Base-by-base conservation (phyloP, 2,888 invertebrate species). In the Agrenia bidenticulata region DNA sequence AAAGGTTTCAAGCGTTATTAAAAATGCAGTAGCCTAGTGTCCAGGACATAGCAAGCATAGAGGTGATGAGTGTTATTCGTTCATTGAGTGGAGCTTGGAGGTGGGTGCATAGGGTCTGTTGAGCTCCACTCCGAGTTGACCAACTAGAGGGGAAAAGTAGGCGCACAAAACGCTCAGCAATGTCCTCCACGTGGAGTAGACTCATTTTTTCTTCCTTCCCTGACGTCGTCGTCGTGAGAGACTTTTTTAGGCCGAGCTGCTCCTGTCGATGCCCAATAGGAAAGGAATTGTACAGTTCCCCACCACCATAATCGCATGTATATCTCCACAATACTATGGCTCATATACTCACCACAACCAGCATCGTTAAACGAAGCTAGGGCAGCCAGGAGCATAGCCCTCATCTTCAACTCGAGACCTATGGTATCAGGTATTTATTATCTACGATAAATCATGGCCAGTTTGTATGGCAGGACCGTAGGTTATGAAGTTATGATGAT, bases 171-270 rank as follows among this genome's bases (percentile, higher is more conserved):
- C 27, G 4, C 58, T 9, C 21, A 2, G n/a, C 58, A 15, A 2
- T 58, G 64, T 63, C 69, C 66, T 61, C 69, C 69, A 69, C 69
- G 69, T 66, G 69, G 63, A 69, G 67, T 64, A 68, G 63, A 67
- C 63, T 61, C 42, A 63, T 63, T 64, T 68, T 66, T 66, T 65
- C 23, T 23, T 61, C 37, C n/a, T 21, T 54, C 19, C 53, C 23
- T 49, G 23, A 27, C 37, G 26, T 61, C 41, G 56, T 64, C 37
- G 26, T 61, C 41, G 56, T 64, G 55, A 56, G 50, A 58, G 58
- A 69, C 58, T 55, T 69, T 70, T 71, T 70, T 72, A 69, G 70
- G 71, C 64, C 70, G 67, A n/a, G n/a, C 67, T 68, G 65, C 64
- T 65, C 51, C 65, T 61, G 66, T 64, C 58, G 66, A 69, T 69